phyloP scores from a whole-genome alignment of 2,888 invertebrate genomes.

The Papilio elwesi region DNA sequence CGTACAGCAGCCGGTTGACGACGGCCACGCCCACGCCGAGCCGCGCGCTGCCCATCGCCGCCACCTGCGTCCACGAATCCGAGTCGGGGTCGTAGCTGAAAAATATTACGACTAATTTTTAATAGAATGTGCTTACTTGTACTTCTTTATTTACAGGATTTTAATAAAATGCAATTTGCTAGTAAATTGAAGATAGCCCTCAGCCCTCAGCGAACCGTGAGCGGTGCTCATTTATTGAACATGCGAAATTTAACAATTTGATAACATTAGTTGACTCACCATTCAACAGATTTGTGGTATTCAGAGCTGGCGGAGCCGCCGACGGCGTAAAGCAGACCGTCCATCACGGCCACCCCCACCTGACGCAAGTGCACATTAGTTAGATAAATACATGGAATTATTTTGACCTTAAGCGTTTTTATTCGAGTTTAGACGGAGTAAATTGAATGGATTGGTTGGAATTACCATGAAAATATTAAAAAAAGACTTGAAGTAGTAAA shows the following conservation, averaged over 20 bases:
- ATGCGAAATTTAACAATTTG: not conserved
- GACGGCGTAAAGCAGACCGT: slow-evolving; percentile 94
- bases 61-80: slow-evolving; percentile 91
- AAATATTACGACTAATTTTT: not conserved
- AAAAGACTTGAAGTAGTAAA: too few relatives aligned
- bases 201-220: too few relatives aligned
- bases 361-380: slow-evolving; percentile 45
- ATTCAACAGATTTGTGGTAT: slow-evolving; percentile 95
- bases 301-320: slow-evolving; percentile 94
- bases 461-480: too few relatives aligned
- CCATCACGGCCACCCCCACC: slow-evolving; percentile 97
- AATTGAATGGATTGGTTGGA: too few relatives aligned
- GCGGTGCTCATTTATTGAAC: too few relatives aligned
- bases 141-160: not conserved
- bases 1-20: slow-evolving; percentile 90
- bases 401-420: not conserved
- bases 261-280: slow-evolving; percentile 77
- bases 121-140: not conserved
- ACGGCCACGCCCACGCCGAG: slow-evolving; percentile 92
- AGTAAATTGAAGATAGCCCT: too few relatives aligned
- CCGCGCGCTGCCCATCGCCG: slow-evolving; percentile 90
- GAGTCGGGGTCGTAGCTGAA: slow-evolving; percentile 93
- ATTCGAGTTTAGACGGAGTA: too few relatives aligned
- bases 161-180: not conserved
- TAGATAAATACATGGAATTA: slow-evolving; percentile 1